A percentile compares a stretch with the other conserved stretches of the same genome.
phyloP scores from a whole-genome alignment of 92 coral and sea anemone genomes.

The Chrysogorgia sp. region DNA sequence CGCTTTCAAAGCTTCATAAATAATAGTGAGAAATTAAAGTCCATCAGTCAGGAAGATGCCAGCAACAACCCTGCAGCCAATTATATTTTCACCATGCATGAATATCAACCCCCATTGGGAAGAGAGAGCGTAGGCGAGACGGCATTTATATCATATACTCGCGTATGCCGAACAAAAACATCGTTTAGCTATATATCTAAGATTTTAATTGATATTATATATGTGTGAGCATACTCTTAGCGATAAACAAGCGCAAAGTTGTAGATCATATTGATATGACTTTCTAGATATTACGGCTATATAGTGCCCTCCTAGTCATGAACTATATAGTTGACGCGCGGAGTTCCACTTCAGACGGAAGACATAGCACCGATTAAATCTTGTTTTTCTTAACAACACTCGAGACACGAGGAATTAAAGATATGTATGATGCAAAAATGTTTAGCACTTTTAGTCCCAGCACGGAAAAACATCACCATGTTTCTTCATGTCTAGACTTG shows the following conservation, averaged over 20 bases:
- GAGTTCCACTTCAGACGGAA: too few species aligned
- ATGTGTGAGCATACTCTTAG: too few species aligned
- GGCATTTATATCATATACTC: not conserved
- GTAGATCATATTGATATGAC: too few species aligned
- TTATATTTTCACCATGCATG: not conserved
- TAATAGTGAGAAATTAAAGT: not conserved
- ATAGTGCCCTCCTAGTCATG: too few species aligned
- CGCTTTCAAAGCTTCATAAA: constrained; percentile 5
- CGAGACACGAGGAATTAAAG: not conserved
- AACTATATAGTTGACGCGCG: too few species aligned
- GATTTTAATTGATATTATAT: too few species aligned
- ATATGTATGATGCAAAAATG: not conserved
- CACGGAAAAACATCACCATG: not conserved
- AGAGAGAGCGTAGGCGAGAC: constrained; percentile 2
- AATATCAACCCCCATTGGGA: constrained; percentile 25
- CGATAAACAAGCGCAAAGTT: too few species aligned
- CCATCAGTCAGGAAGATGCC: constrained; percentile 18
- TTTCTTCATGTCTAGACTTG: constrained; percentile 2
- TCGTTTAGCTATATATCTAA: constrained; percentile 4
- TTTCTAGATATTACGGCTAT: too few species aligned
- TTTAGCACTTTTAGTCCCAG: not conserved
- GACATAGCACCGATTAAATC: too few species aligned
- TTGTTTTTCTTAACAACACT: not conserved
- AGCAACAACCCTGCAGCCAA: constrained; percentile 13
- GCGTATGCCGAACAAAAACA: not conserved